A percentile compares a stretch with the other conserved stretches of the same genome.
Evolutionary conservation across 2,113 vertebrate species (phyloP).

Genomic region (Calyptommatus sinebrachiatus): DNA sequence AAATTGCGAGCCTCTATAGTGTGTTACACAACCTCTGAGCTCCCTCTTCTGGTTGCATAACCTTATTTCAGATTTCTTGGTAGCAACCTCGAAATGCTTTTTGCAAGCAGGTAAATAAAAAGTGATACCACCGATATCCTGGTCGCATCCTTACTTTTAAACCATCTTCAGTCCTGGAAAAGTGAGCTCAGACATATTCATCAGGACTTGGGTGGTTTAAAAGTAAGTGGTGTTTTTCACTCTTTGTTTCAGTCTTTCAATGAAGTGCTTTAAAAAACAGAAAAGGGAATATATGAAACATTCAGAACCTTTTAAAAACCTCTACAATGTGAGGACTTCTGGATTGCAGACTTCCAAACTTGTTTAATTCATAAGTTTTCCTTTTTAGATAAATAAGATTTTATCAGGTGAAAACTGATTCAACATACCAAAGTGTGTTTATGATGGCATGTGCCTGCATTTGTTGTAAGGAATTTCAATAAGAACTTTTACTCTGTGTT

Average conservation of each 20-base stretch:
- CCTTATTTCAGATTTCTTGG: neutral
- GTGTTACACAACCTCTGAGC: neutral
- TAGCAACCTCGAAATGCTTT: neutral
- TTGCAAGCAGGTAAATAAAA: neutral
- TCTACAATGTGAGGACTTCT: neutral
- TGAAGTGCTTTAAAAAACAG: too few species aligned
- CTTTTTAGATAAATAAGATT: conserved; percentile 24
- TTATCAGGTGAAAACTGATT: neutral
- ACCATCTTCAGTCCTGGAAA: too few species aligned
- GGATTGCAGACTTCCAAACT: neutral
- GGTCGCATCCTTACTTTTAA: too few species aligned
- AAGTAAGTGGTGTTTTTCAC: neutral
- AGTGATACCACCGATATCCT: neutral
- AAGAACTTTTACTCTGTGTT: neutral
- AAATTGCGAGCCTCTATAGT: neutral
- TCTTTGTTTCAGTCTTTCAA: neutral
- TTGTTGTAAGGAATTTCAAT: neutral
- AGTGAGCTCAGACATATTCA: too few species aligned
- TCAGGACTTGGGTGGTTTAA: too few species aligned
- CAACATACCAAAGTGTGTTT: neutral
- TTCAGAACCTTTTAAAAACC: neutral
- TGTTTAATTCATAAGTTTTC: neutral
- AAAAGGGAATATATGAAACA: neutral
- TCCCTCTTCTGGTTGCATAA: conserved; percentile 49
- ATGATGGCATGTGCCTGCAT: neutral